phyloP scores from a whole-genome alignment of 2,888 invertebrate species.

The Unio pictorum region DNA sequence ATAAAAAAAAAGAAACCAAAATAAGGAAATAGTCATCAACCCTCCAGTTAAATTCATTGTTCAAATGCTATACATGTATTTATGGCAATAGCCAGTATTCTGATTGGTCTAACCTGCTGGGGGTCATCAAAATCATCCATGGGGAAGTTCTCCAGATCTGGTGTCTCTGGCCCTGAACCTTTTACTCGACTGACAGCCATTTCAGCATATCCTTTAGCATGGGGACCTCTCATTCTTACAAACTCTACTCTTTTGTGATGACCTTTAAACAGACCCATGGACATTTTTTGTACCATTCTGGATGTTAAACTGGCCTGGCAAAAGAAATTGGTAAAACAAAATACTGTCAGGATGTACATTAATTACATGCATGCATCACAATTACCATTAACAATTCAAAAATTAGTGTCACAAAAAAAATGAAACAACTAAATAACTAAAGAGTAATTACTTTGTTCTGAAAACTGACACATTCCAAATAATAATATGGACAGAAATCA shows the following conservation, averaged over 20 bases:
- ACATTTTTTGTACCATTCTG: slow-evolving; percentile 96
- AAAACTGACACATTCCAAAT: too few relatives aligned
- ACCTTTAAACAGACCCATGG: slow-evolving; percentile 80
- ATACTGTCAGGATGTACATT: background rate
- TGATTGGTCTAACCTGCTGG: slow-evolving; percentile 14
- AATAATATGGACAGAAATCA: too few relatives aligned
- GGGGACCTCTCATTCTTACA: slow-evolving; percentile 97
- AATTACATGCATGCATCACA: background rate
- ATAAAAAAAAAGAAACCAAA: background rate
- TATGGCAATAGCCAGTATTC: too few relatives aligned
- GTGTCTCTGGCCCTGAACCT: slow-evolving; percentile 93
- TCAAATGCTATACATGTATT: background rate
- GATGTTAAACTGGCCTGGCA: slow-evolving; percentile 89
- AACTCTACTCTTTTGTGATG: slow-evolving; percentile 90
- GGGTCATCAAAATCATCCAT: slow-evolving; percentile 61
- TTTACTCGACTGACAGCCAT: slow-evolving; percentile 81
- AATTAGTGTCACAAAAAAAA: background rate
- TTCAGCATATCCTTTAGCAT: slow-evolving; percentile 93
- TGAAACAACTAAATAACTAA: too few relatives aligned
- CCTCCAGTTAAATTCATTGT: background rate
- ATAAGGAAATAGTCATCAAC: background rate
- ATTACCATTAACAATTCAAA: background rate
- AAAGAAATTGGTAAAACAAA: background rate
- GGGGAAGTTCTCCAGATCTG: slow-evolving; percentile 77
- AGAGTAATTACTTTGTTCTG: too few relatives aligned